Evolutionary conservation across 2,113 vertebrate species (phyloP).

Genomic region (Rhinolophus sinicus): DNA sequence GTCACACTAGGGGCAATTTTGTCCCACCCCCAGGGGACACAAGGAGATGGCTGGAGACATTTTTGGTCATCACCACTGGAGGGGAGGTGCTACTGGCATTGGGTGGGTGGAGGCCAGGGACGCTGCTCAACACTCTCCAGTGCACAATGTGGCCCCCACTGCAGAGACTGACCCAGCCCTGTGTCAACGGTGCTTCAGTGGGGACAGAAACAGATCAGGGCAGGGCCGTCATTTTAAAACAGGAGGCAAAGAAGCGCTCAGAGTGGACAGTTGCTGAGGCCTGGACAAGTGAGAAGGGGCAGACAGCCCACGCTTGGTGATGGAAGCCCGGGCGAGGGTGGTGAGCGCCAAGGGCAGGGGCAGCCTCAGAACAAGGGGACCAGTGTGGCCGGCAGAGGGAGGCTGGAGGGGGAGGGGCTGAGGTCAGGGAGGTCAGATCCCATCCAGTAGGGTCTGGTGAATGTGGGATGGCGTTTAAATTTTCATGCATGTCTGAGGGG

Average conservation of each 20-base stretch:
- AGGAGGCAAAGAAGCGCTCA: too few relatives aligned
- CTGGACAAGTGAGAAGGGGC: neutral
- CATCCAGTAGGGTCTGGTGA: neutral
- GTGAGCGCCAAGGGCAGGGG: neutral
- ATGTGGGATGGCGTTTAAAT: neutral
- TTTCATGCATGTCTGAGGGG: neutral
- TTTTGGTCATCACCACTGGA: neutral
- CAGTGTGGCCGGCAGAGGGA: neutral
- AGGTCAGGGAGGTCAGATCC: slow-evolving; percentile 19
- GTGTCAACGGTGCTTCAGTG: neutral
- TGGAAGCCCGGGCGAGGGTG: neutral
- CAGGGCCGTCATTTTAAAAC: too few relatives aligned
- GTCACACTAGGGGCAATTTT: neutral
- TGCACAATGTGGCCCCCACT: accelerated
- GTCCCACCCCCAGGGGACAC: neutral
- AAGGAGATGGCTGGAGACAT: neutral
- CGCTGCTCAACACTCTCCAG: neutral
- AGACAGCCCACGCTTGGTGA: accelerated
- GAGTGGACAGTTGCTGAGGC: neutral
- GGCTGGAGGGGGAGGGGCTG: neutral
- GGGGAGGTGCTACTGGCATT: neutral
- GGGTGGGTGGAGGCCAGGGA: neutral
- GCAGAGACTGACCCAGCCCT: neutral
- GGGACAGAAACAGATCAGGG: neutral
- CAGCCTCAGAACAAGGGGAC: slow-evolving; percentile 29